These are phyloP conservation scores for Graptemys geographica DNA, from an alignment of 2,797 vertebrate genomes.

Conservation along the genomic window DNA sequence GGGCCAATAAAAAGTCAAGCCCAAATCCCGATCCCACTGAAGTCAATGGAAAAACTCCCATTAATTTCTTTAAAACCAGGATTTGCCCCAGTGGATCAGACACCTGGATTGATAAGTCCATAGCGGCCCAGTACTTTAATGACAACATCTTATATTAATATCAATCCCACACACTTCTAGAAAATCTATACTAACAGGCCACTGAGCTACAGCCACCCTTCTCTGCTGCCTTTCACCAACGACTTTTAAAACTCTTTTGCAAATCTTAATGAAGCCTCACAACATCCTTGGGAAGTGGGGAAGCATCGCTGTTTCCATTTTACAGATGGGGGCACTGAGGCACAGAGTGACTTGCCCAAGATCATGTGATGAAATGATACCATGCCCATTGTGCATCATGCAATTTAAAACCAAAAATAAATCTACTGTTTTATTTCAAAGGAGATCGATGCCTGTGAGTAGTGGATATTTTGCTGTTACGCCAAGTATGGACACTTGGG, in stretches of 20 bases:
- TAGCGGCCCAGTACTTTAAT: neutral
- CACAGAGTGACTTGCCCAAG: neutral
- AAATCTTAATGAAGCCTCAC: neutral
- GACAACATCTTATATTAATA: neutral
- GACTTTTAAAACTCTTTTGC: neutral
- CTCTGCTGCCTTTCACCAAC: neutral
- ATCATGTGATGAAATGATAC: neutral
- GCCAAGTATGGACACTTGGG: neutral
- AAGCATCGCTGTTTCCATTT: neutral
- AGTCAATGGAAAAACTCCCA: neutral
- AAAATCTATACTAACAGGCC: neutral
- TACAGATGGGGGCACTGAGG: neutral
- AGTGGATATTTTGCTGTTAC: neutral
- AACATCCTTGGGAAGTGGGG: neutral
- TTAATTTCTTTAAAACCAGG: neutral
- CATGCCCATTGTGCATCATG: neutral
- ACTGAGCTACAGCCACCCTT: neutral
- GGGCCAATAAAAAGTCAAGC: rapidly evolving
- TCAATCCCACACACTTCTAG: neutral
- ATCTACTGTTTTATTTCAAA: neutral
- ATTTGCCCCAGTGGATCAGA: neutral
- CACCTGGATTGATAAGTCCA: neutral
- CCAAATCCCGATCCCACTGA: neutral
- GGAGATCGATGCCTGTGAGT: no score
- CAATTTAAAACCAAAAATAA: neutral